Conservation (phyloP, 2,797 vertebrate species). For the Gymnoscopelus microlampas region DNA sequence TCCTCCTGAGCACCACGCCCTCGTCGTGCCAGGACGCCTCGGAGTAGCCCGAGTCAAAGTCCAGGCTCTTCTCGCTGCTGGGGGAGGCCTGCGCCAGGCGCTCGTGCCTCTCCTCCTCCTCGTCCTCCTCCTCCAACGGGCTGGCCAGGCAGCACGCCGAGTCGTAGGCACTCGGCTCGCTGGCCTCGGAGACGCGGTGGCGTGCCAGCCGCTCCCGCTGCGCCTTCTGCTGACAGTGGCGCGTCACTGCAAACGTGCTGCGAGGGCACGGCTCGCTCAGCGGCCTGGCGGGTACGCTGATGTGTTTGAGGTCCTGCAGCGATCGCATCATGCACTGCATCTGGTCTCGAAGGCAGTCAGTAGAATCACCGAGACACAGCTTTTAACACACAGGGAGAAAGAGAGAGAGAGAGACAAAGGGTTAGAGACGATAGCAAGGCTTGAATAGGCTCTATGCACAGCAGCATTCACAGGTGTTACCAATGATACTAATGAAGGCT, state of each 20-base stretch:
- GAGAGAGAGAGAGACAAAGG: constrained; percentile 41
- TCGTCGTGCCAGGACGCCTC: constrained; percentile 94
- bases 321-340: constrained; percentile 85
- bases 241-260: constrained; percentile 66
- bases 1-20: constrained; percentile 82
- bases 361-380: constrained; percentile 86
- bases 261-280: constrained; percentile 61
- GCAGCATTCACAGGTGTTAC: too few species aligned
- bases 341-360: constrained; percentile 78
- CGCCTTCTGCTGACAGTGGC: constrained; percentile 71
- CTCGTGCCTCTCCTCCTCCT: constrained; percentile 67
- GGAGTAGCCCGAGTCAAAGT: constrained; percentile 95
- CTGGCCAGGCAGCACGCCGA: constrained; percentile 90
- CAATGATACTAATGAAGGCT: too few species aligned
- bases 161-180: constrained; percentile 87
- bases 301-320: constrained; percentile 82
- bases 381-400: constrained; percentile 73
- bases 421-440: constrained; percentile 36
- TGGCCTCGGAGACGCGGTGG: constrained; percentile 80
- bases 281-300: constrained; percentile 73
- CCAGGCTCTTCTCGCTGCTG: constrained; percentile 88
- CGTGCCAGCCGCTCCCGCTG: constrained; percentile 73
- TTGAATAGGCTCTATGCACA: neutral
- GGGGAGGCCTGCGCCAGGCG: constrained; percentile 77
- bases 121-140: constrained; percentile 81